Evolutionary conservation across 2,113 vertebrate species (phyloP).

Genomic region (Apus apus): DNA sequence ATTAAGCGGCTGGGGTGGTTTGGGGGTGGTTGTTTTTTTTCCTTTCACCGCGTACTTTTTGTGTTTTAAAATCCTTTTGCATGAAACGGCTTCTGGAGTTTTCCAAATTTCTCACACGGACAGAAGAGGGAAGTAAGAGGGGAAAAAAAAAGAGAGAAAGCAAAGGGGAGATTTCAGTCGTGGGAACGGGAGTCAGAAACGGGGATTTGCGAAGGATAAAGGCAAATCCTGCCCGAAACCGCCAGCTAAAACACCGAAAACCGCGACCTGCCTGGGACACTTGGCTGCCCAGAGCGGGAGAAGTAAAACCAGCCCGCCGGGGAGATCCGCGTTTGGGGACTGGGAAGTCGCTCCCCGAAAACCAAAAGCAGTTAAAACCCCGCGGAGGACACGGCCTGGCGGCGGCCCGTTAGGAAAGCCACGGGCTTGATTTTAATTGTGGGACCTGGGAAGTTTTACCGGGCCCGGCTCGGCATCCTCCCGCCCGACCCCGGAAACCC

Average conservation of each 20-base stretch:
- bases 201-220: not conserved
- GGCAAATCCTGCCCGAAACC: not conserved
- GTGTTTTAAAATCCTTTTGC: constrained; percentile 61
- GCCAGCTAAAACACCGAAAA: not conserved
- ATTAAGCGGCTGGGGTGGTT: constrained; percentile 15
- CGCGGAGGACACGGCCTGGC: not conserved
- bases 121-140: not conserved
- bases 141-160: not conserved
- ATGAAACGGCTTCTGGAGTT: constrained; percentile 4
- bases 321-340: not conserved
- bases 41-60: not conserved
- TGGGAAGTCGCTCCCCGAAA: not conserved
- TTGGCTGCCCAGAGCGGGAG: not conserved
- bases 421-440: not conserved
- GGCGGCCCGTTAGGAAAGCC: not conserved
- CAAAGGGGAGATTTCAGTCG: not conserved
- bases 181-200: constrained; percentile 18
- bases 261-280: not conserved
- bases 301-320: not conserved
- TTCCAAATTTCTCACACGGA: constrained; percentile 18
- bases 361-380: not conserved
- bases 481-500: not conserved
- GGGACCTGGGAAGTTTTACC: not conserved
- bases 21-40: not conserved
- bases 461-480: not conserved